Conservation (phyloP, 2,113 vertebrate species). For the Brienomyrus longianalis region DNA sequence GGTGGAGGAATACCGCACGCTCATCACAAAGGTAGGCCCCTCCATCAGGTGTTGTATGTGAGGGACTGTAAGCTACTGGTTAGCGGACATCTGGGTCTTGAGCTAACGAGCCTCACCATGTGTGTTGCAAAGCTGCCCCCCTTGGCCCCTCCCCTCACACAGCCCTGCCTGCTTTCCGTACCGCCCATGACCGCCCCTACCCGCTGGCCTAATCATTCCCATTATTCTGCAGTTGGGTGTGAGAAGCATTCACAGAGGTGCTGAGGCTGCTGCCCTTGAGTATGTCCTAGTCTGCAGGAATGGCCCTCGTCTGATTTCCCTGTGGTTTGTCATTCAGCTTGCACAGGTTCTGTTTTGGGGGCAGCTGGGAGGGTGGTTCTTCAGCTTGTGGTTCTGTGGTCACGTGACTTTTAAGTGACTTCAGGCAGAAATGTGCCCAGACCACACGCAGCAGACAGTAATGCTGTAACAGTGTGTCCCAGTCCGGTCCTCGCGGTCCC, state of each 20-base stretch:
- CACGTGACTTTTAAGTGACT: background rate
- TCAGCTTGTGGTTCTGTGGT: background rate
- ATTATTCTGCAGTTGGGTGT: background rate
- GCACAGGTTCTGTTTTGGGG: background rate
- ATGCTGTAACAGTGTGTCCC: background rate
- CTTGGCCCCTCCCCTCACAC: background rate
- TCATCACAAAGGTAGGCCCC: conserved; percentile 87
- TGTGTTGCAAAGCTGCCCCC: background rate
- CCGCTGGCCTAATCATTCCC: background rate
- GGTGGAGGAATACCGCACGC: conserved; percentile 95
- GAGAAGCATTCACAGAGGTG: background rate
- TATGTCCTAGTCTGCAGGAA: background rate
- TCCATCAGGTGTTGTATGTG: background rate
- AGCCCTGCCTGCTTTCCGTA: background rate
- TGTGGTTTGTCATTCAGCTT: background rate
- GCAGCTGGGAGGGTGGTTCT: background rate
- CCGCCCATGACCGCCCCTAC: background rate
- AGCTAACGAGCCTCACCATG: background rate
- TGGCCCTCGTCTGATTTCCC: background rate
- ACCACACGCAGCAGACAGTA: background rate
- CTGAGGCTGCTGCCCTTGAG: background rate
- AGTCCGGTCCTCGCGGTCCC: background rate
- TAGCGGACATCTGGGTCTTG: background rate
- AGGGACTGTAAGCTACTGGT: background rate
- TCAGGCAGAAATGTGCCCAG: background rate